Evolutionary conservation across 2,113 vertebrate genomes (phyloP).

Genomic region (Trematocara marginatum): DNA sequence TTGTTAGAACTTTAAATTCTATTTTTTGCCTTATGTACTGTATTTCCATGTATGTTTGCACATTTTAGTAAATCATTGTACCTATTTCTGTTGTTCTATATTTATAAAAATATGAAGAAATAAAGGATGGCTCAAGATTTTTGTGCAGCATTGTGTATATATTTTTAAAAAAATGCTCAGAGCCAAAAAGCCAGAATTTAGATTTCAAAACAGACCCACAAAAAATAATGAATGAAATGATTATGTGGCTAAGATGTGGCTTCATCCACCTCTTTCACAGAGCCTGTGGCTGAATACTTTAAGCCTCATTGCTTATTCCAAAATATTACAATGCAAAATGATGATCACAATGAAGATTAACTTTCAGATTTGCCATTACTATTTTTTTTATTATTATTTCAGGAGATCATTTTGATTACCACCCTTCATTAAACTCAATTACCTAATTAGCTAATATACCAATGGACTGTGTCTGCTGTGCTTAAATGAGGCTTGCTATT

Average conservation of each 20-base stretch:
- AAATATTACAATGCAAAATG: neutral
- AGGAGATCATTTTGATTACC: neutral
- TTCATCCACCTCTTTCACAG: neutral
- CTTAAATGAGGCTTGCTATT: neutral
- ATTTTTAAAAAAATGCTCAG: rapidly evolving
- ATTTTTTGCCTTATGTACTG: neutral
- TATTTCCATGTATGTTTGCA: neutral
- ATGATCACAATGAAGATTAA: neutral
- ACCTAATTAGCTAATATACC: neutral
- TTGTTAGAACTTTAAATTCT: neutral
- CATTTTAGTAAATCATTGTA: neutral
- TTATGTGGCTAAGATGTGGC: neutral
- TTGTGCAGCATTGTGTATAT: neutral
- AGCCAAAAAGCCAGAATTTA: neutral
- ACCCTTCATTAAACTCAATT: neutral
- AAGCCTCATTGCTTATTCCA: neutral
- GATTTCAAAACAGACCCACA: neutral
- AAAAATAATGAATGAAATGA: neutral
- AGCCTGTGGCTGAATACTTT: neutral
- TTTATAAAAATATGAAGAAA: neutral
- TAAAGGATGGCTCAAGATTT: neutral
- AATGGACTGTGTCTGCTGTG: neutral
- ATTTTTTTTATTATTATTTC: neutral
- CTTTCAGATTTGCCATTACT: neutral
- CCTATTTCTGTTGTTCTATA: neutral